Evolutionary conservation across 2,888 invertebrate genomes (phyloP).

Genomic region (Ennomos quercinarius): DNA sequence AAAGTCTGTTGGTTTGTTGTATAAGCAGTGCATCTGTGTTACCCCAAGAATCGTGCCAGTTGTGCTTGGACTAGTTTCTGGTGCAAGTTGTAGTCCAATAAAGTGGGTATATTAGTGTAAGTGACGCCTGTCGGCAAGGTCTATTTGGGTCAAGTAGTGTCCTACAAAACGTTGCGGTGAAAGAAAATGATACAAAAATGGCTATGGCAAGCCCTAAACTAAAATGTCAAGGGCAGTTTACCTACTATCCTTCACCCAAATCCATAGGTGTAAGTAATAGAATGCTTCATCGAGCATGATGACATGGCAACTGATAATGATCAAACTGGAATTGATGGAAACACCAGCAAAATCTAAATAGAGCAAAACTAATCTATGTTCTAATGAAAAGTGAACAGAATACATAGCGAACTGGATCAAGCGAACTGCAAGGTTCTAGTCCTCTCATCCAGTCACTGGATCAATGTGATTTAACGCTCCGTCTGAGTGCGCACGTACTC

Average conservation of each 20-base stretch:
- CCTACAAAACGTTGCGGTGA: constrained; percentile 1
- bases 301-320: too few species aligned
- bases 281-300: background rate
- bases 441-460: background rate
- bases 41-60: background rate
- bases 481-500: constrained; percentile 1
- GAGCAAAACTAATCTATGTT: too few species aligned
- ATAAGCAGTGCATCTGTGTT: constrained; percentile 15
- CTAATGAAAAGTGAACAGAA: too few species aligned
- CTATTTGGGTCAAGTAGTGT: background rate
- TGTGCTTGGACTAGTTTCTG: background rate
- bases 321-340: too few species aligned
- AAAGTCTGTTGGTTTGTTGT: constrained; percentile 17
- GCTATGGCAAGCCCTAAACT: constrained; percentile 13
- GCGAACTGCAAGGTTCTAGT: too few species aligned
- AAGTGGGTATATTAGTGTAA: too few species aligned
- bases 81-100: constrained; percentile 2
- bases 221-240: constrained; percentile 18
- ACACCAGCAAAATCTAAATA: too few species aligned
- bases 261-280: constrained; percentile 8
- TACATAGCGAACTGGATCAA: too few species aligned
- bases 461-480: constrained; percentile 1
- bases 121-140: too few species aligned
- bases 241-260: constrained; percentile 17
- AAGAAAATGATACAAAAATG: constrained; percentile 8